phyloP scores from a whole-genome alignment of 2,888 invertebrate species.

The Corythucha ciliata region DNA sequence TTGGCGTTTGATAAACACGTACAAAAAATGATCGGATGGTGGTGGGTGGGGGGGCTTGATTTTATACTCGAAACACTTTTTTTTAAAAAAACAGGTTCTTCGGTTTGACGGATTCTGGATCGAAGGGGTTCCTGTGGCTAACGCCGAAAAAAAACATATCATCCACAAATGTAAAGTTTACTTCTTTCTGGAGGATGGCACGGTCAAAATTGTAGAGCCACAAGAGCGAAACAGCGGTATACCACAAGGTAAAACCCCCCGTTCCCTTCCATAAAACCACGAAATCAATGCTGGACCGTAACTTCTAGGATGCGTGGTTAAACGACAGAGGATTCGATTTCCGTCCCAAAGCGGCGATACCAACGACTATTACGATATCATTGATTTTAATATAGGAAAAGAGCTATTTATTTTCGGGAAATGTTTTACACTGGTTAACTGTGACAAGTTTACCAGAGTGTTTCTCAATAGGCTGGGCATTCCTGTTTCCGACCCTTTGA shows the following conservation, averaged over 20 bases:
- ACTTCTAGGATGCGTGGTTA: slow-evolving; percentile 61
- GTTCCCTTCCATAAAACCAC: neutral
- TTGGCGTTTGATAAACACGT: slow-evolving; percentile 81
- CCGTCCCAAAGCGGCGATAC: slow-evolving; percentile 53
- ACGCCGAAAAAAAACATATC: slow-evolving; percentile 52
- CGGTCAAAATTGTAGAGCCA: slow-evolving; percentile 78
- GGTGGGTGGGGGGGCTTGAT: neutral
- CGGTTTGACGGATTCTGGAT: slow-evolving; percentile 70
- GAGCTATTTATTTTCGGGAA: slow-evolving; percentile 73
- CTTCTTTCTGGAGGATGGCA: slow-evolving; percentile 84
- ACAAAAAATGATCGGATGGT: slow-evolving; percentile 24
- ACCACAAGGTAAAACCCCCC: slow-evolving; percentile 58
- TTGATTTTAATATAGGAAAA: slow-evolving; percentile 77
- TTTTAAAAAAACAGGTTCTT: slow-evolving; percentile 48
- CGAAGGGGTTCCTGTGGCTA: slow-evolving; percentile 68
- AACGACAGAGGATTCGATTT: slow-evolving; percentile 70
- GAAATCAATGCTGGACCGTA: neutral
- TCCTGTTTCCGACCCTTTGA: slow-evolving; percentile 61
- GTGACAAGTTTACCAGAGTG: slow-evolving; percentile 76
- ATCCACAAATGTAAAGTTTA: slow-evolving; percentile 72
- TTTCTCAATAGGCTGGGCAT: slow-evolving; percentile 80
- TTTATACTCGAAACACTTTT: neutral
- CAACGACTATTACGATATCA: slow-evolving; percentile 67
- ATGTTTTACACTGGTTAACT: slow-evolving; percentile 69
- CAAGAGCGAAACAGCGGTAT: slow-evolving; percentile 73